Evolutionary conservation across 2,888 invertebrate genomes (phyloP), one percentile per base, ranked within the genome.

Genomic region (Luperina nickerlii): DNA sequence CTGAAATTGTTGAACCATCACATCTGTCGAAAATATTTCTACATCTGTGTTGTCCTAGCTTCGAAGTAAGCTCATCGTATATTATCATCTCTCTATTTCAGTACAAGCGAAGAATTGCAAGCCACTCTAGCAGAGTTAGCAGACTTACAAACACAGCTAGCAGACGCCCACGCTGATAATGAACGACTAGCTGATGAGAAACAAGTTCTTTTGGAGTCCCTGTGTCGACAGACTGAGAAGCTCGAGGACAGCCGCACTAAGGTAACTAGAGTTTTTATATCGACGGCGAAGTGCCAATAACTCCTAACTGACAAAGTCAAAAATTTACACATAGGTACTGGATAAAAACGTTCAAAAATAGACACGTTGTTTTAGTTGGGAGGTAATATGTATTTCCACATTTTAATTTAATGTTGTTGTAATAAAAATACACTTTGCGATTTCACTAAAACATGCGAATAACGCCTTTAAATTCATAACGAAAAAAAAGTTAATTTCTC

Each of bases 111-210:
- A 95, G 99, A 99, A 94, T 97, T 99, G 9, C 99, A 99, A 96
- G 99, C 99, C 0, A 99, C 99, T 0, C 97, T 99, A 70, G 99
- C 99, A 90, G 99, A 99, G 95, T 96, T 99, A 84, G 98, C 99
- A 18, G 99, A 99, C 94, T 96, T 99, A 63, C 99, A 99, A 95
- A 97, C 98, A 11, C 98, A 99, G 95, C 97, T 99, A 84, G 98
- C 98, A 38, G 99, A 99, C 92, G 97, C 99, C 6, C 99, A 99
- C 93, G 97, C 98, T 8, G 99, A 99, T 93, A 99, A 99, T 95
- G 98, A 99, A 90, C 97, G 98, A 78, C 97, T 99, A 57, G 97
- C 98, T 11, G 99, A 99, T 89, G 99, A 99, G 96, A 99, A 99
- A 93, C 98, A 98, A 89, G 98, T 99, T 69, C 97, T 99, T 88